Base-by-base conservation (phyloP, 1,140 invertebrate species). In the Choristoneura fumiferana region DNA sequence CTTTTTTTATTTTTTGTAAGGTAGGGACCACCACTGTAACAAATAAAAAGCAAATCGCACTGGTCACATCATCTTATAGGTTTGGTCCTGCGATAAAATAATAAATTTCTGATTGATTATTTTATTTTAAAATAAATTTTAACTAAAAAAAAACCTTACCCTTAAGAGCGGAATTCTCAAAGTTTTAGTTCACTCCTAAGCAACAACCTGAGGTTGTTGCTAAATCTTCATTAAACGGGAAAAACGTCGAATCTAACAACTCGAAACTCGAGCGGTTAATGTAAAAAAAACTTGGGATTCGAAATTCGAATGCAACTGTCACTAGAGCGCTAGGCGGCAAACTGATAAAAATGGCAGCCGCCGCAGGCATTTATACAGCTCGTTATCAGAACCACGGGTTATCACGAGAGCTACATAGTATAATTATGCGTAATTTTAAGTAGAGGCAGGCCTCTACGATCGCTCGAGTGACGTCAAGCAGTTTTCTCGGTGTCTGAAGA, bases 91-190 rank as follows among this genome's bases (percentile, higher is more conserved):
- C 22, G n/a, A 29, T 29, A 6, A 29, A 29, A 29, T 29, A 6
- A 29, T 29, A 29, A 29, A 29, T 29, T n/a, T n/a, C n/a, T n/a
- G n/a, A n/a, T n/a, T n/a, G n/a, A n/a, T n/a, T n/a, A n/a, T n/a
- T n/a, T n/a, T n/a, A n/a, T n/a, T n/a, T n/a, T n/a, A n/a, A n/a
- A n/a, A n/a, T n/a, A n/a, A n/a, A n/a, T n/a, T 39, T 0, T n/a
- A 39, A 1, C 2, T 40, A 39, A 62, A 65, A 59, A 38, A 54
- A 43, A 61, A 58, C 78, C 22, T 76, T 62, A 89, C 87, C 85
- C 77, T 82, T 86, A 79, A 79, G 71, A 79, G 82, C 81, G 89
- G 76, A 90, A 90, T 90, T 90, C 89, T 90, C 83, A 87, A 89
- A 87, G 86, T 81, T 90, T 90, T 89, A 77, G 57, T 40, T 49